Base-by-base conservation (phyloP, 2,113 vertebrate genomes). In the Carollia perspicillata region DNA sequence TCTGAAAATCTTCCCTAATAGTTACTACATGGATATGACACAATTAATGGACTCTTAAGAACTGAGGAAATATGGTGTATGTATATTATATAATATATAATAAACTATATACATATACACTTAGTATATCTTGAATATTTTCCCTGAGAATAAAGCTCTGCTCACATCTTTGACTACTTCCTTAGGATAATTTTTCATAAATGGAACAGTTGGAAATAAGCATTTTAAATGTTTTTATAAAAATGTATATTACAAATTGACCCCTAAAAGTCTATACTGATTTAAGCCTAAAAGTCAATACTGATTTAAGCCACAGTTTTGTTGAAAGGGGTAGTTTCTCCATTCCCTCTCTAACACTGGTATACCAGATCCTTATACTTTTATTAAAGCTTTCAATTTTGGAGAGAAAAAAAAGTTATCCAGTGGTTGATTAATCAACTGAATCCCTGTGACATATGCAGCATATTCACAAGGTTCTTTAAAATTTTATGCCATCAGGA, bases 161-260 rank as follows among this genome's bases (percentile, higher is more conserved):
- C 40, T 37, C 23, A 40, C 17, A 60, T 89, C 26, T 94, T 79
- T 93, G 47, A 78, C 71, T 78, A 92, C 8, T 89, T 94, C 42
- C 72, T 89, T 63, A 12, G 1, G 23, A 47, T 69, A 92, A 85
- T 63, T 63, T 94, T 26, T 35, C 26, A 89, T 81, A 69, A 94
- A 84, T n/a, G 6, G 22, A 92, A 94, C 30, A 69, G 37, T 12
- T 94, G 8, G 37, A 42, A 92, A 75, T 23, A 89, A 94, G 13
- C 53, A 79, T 71, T 88, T 87, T 65, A 90, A 81, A 77, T 85
- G 35, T 60, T 91, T 94, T 66, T n/a, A 13, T 30, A 4, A 26
- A 72, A 94, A 75, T n/a, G 40, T n/a, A 65, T 71, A 85, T 77
- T 91, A 33, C 23, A 97, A 94, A 87, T 20, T 81, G 74, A 78